Base-by-base conservation (phyloP, 1,140 invertebrate genomes). In the Galleria mellonella region DNA sequence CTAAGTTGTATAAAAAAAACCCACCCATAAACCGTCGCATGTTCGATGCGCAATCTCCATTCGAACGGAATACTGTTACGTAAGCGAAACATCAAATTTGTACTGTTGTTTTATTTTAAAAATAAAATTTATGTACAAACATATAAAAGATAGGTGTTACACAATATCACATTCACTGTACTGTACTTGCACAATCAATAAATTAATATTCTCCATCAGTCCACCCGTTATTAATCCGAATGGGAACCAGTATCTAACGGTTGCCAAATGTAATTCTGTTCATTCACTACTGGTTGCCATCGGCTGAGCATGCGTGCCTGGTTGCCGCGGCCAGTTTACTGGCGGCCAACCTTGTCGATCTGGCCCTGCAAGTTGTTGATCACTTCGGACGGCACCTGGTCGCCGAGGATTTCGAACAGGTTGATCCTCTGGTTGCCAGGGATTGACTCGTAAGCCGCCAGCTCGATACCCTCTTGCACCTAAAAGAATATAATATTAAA, bases 321-420 rank as follows among this genome's bases (percentile, higher is more conserved):
- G 17, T 23, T 23, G 17, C 17, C 17, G 9, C 11, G n/a, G n/a
- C n/a, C n/a, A n/a, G n/a, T n/a, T 37, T 72, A 92, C 60, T 92
- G 89, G 46, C 87, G 88, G 43, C 93, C 93, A 53, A 95, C 91
- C 79, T 93, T 90, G 72, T 95, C 93, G 45, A 95, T 92, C 81
- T 94, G 93, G 23, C 89, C 75, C 63, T 95, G 93, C 9, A 95
- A 88, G 78, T 95, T 95, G 86, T 92, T 93, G 63, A 95, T 93
- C n/a, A 95, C 94, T 82, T 95, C 94, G 10, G 91, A 89, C 12
- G 94, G 94, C 13, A 95, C 91, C 69, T 94, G 92, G 52, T 93
- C 93, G 4, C 93, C 93, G 11, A 95, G 86, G 52, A 95, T 94
- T 65, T 93, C 91, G 70, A 91, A 92, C 0, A 95, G 87, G 75